phyloP scores from a whole-genome alignment of 2,888 invertebrate genomes.

The Hirudinaria manillensis region DNA sequence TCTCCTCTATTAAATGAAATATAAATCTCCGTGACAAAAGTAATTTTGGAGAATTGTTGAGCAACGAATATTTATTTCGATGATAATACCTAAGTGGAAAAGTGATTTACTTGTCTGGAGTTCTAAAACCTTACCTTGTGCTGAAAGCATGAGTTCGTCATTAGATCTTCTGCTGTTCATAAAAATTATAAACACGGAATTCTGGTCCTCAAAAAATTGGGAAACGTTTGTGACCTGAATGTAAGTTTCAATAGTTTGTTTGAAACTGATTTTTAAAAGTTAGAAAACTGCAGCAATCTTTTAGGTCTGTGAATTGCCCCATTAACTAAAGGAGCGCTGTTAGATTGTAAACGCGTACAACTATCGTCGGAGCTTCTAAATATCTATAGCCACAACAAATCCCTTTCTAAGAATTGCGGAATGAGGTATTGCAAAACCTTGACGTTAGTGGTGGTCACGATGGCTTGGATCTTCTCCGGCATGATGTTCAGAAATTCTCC shows the following conservation, averaged over 20 bases:
- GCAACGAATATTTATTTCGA: too few species aligned
- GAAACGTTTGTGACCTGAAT: slow-evolving; percentile 24
- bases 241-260: too few species aligned
- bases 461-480: slow-evolving; percentile 18
- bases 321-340: too few species aligned
- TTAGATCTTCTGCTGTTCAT: slow-evolving; percentile 12
- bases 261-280: too few species aligned
- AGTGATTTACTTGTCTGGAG: too few species aligned
- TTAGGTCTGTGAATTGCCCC: too few species aligned
- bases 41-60: background rate
- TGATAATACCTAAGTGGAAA: too few species aligned
- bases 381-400: too few species aligned
- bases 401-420: background rate
- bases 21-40: background rate
- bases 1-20: background rate
- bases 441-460: slow-evolving; percentile 26
- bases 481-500: slow-evolving; percentile 25
- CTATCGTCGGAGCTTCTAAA: background rate
- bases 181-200: slow-evolving; percentile 26
- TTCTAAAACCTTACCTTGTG: slow-evolving; percentile 17
- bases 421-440: background rate
- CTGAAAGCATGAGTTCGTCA: slow-evolving; percentile 23
- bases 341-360: background rate
- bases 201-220: slow-evolving; percentile 28
- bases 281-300: too few species aligned